Base-by-base conservation (phyloP, 2,113 vertebrate genomes). In the Siniperca knerii region DNA sequence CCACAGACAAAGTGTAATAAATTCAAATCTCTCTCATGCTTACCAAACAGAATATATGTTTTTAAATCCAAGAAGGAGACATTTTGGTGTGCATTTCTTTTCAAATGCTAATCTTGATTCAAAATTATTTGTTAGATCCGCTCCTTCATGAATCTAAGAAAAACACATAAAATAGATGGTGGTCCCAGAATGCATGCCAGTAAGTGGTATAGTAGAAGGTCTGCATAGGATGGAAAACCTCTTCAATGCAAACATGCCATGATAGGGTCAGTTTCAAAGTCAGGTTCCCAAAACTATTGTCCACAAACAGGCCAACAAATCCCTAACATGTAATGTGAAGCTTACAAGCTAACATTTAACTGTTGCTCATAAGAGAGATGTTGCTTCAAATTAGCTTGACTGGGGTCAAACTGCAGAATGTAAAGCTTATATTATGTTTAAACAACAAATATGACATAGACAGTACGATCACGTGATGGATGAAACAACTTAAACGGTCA, bases 11-110 rank as follows among this genome's bases (percentile, higher is more conserved):
- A 77, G 69, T 68, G 84, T 86, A 89, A 92, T 90, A 79, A 57
- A 91, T 91, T 90, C 79, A 83, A 88, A 90, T 90, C 84, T 48
- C 54, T 79, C 35, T 44, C 52, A 67, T 86, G 89, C 81, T 90
- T 90, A 83, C 72, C 75, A 87, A 87, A 91, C 84, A 83, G 81
- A 93, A 87, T 89, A 75, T 77, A 77, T 85, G 60, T 82, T 87
- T 90, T 89, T 91, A 88, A 92, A 90, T 87, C 74, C 70, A 48
- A 65, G 35, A 74, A 68, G 52, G 79, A 85, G 82, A 74, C 64
- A 82, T 87, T 86, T 82, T 33, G 23, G 20, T 55, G 18, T 44
- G n/a, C 61, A 52, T 60, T 81, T 71, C 79, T 42, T 52, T 88
- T 85, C 55, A 77, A 87, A 86, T 79, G 84, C 71, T 61, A 70